Evolutionary conservation across 2,113 vertebrate genomes (phyloP).

Genomic region (Petrocephalus microphthalmus): DNA sequence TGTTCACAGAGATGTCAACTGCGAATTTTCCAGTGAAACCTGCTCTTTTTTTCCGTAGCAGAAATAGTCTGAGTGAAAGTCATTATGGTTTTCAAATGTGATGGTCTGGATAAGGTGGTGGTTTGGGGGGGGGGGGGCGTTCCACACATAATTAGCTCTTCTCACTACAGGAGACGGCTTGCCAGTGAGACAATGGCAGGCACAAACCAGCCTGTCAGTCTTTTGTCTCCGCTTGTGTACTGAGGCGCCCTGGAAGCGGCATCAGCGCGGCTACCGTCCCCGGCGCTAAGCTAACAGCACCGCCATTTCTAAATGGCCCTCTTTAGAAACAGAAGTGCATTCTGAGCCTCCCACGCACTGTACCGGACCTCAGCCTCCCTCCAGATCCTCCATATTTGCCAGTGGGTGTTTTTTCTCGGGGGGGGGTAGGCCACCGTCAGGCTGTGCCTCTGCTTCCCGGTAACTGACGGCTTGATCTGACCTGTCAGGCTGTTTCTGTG

Average conservation of each 20-base stretch:
- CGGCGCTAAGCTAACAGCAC: neutral
- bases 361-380: neutral
- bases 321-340: neutral
- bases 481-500: conserved; percentile 20
- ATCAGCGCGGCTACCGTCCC: neutral
- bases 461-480: conserved; percentile 29
- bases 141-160: conserved; percentile 68
- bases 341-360: neutral
- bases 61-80: conserved; percentile 53
- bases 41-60: conserved; percentile 20
- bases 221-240: conserved; percentile 36
- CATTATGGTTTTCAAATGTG: conserved; percentile 60
- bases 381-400: neutral
- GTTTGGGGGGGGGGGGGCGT: conserved; percentile 44
- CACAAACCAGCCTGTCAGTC: conserved; percentile 57
- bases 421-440: neutral
- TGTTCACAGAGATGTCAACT: conserved; percentile 37
- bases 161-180: conserved; percentile 62
- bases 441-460: neutral
- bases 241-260: neutral
- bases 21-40: conserved; percentile 29
- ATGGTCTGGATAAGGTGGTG: conserved; percentile 50
- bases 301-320: neutral
- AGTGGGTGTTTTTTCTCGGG: neutral
- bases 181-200: conserved; percentile 62